Percentiles rank a stretch among this genome's conserved stretches.
phyloP scores from a whole-genome alignment of 2,113 vertebrate genomes.

The Saiga tatarica region DNA sequence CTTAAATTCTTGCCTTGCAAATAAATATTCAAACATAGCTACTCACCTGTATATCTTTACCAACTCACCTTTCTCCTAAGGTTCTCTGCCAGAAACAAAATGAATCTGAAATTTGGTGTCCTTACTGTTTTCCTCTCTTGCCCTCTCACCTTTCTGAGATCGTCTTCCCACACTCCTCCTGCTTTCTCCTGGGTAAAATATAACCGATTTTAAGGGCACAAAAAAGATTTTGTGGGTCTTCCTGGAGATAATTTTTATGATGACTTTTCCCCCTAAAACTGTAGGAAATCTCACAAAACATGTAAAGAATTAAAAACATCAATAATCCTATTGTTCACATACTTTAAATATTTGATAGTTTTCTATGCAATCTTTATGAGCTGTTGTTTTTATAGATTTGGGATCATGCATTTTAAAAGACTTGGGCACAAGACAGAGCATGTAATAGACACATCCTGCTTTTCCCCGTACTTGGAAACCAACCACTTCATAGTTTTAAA shows the following conservation, averaged over 20 bases:
- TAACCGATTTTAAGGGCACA: background rate
- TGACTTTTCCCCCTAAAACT: background rate
- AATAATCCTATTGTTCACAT: background rate
- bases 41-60: background rate
- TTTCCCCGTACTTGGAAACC: background rate
- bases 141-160: background rate
- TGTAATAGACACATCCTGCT: background rate
- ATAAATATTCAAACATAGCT: background rate
- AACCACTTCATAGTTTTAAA: background rate
- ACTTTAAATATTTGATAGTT: background rate
- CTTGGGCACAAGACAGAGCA: background rate
- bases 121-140: background rate
- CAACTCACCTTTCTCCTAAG: background rate
- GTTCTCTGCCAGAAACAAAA: background rate
- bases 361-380: background rate
- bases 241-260: background rate
- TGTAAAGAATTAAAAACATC: background rate
- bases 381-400: background rate
- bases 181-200: background rate
- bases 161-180: background rate
- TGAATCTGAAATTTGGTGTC: background rate
- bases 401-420: background rate
- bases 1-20: background rate
- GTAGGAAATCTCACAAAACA: background rate
- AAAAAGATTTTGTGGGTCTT: background rate